Base-by-base conservation (phyloP, 2,113 vertebrate genomes). In the Copsychus sechellarum region DNA sequence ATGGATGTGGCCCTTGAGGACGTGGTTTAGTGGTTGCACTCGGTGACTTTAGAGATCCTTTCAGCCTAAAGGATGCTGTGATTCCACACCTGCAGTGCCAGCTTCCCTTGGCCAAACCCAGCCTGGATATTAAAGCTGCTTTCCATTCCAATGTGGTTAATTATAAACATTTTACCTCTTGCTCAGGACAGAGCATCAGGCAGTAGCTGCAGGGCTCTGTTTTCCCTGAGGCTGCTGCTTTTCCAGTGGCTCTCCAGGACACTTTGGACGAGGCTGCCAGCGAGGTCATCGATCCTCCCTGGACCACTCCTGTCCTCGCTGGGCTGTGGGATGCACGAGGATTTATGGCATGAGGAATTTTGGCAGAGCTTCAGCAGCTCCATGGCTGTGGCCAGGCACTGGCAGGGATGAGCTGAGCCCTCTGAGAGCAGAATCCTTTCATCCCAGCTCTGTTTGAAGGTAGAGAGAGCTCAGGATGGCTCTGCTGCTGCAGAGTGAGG, bases 281-380 rank as follows among this genome's bases (percentile, higher is more conserved):
- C 33, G 60, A 84, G 61, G 70, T 16, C 76, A 11, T 11, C 2
- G 1, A 11, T 19, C 51, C 38, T 78, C 26, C 34, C 47, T 14
- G 48, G 45, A 6, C 29, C 56, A 2, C 17, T 34, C 3, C 14
- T 28, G 6, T 36, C 71, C 45, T 26, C 36, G 42, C 47, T 31
- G 53, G 71, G 18, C 56, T 0, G 0, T 14, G 66, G 90, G 66
- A 23, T 36, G 26, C 58, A 9, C 34, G 7, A 24, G 73, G 26
- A 11, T 17, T 7, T 12, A 26, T 34, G 53, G 26, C 11, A 1
- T 1, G 34, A 40, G 36, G 60, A 6, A 4, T 5, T 5, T 0
- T 78, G 86, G 76, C 74, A 86, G 26, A 67, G 83, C 53, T 51
- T 47, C 82, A 36, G 36, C 74, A 31, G 65, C 47, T 67, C 85